Evolutionary conservation across 2,113 vertebrate genomes (phyloP).

Genomic region (Ceyx margarethae): DNA sequence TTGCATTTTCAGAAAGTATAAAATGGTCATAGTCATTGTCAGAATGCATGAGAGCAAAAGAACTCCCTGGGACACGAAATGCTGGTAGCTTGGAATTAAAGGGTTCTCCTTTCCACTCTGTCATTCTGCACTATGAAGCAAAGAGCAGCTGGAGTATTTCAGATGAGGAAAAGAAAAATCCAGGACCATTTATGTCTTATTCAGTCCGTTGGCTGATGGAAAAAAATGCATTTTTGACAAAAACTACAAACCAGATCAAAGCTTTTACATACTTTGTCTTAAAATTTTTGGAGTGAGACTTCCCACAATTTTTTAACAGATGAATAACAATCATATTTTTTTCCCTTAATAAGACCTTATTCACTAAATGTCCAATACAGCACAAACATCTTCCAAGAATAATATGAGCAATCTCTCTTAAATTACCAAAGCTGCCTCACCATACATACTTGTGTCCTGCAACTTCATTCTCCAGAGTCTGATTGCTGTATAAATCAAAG

Average conservation of each 20-base stretch:
- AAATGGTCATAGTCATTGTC: neutral
- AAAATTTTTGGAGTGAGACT: neutral
- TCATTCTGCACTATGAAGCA: neutral
- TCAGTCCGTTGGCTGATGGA: neutral
- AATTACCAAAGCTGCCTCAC: neutral
- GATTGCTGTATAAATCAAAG: conserved; percentile 37
- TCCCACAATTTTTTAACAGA: neutral
- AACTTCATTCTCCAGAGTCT: conserved; percentile 28
- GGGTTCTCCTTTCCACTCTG: neutral
- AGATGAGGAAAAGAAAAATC: neutral
- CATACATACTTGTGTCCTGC: neutral
- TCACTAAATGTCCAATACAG: neutral
- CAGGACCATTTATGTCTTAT: neutral
- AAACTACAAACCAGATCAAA: neutral
- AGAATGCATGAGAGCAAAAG: neutral
- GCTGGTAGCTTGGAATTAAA: neutral
- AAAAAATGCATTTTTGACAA: neutral
- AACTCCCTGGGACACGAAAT: fast-evolving
- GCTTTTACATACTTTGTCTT: neutral
- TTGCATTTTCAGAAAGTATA: neutral
- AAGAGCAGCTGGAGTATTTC: neutral
- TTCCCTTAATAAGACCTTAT: neutral
- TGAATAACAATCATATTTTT: neutral
- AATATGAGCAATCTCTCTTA: neutral
- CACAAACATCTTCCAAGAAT: neutral